Percentiles rank a stretch among this genome's conserved stretches.
Evolutionary conservation across 2,888 invertebrate species (phyloP).

Genomic region (Lasioglossum pauxillum): DNA sequence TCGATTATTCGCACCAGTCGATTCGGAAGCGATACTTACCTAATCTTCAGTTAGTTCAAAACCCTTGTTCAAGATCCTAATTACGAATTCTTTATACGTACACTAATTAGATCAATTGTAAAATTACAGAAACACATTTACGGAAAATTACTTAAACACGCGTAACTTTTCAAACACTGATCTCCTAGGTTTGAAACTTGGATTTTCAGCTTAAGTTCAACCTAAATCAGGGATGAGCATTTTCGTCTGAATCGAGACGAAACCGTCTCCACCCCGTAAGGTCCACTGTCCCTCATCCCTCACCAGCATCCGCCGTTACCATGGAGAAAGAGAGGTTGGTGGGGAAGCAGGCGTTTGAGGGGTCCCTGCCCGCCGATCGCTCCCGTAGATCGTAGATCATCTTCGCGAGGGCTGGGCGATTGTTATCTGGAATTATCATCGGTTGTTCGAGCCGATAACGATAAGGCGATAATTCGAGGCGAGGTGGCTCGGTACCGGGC

Average conservation of each 20-base stretch:
- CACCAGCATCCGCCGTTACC: too few species aligned
- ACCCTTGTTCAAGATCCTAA: background rate
- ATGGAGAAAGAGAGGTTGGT: too few species aligned
- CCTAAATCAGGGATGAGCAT: too few species aligned
- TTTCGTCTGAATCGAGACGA: too few species aligned
- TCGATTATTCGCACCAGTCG: background rate
- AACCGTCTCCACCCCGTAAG: too few species aligned
- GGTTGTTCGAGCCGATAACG: slow-evolving; percentile 9
- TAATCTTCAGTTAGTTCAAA: slow-evolving; percentile 9
- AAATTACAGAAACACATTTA: background rate
- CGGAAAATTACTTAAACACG: too few species aligned
- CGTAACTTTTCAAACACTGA: too few species aligned
- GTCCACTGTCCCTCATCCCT: too few species aligned
- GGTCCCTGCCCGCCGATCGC: too few species aligned
- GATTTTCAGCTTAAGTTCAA: too few species aligned
- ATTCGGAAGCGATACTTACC: slow-evolving; percentile 10
- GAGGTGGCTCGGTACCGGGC: background rate
- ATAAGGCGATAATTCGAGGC: background rate
- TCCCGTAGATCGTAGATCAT: background rate
- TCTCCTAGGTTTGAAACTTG: too few species aligned
- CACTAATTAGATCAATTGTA: background rate
- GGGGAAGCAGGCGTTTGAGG: too few species aligned
- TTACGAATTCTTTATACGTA: background rate
- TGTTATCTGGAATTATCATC: background rate
- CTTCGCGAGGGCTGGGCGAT: background rate